Evolutionary conservation across 2,797 vertebrate genomes (phyloP), one percentile per base, ranked within the genome.

Genomic region (Enoplosus armatus): DNA sequence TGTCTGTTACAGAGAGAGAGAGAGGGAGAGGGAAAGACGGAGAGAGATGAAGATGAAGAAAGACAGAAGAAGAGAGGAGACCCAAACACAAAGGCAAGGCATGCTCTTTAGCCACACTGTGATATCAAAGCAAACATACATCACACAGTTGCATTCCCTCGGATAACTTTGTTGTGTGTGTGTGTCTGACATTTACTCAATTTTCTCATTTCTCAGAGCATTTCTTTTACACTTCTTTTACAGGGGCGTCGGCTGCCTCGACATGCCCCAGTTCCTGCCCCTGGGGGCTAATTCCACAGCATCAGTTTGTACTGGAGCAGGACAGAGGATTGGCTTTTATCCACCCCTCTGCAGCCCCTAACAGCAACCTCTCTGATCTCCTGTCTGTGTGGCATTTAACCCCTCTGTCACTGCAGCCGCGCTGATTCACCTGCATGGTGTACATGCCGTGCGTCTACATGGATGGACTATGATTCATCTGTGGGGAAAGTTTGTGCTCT

Each of bases 241-340:
- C 89, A 90, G 90, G 77, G 86, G 80, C 14, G 63, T 86, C 55
- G 76, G 77, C 89, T 95, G 95, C 89, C 93, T 91, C 79, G 54
- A 94, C 94, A 87, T 90, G 94, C 85, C 92, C 80, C 85, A 86
- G 92, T 95, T 95, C 94, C 94, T 93, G 92, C 87, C 92, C 94
- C 95, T 89, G 87, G 89, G 90, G 94, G 92, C 93, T 94, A 92
- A 95, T 95, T 95, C 93, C 94, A 93, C 80, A 83, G 89, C 91
- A 87, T 94, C 89, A 82, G 90, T 90, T 89, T 90, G 89, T 89
- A 89, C 89, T 91, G 83, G 80, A 94, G 80, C 74, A 92, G 89
- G 92, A 90, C 90, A 84, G 87, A 88, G 86, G 83, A 84, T 88
- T 85, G 93, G 84, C 91, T 94, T 95, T 93, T 87, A 95, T 93